Evolutionary conservation across 2,797 vertebrate species (phyloP).

Genomic region (Ptychadena robeensis): DNA sequence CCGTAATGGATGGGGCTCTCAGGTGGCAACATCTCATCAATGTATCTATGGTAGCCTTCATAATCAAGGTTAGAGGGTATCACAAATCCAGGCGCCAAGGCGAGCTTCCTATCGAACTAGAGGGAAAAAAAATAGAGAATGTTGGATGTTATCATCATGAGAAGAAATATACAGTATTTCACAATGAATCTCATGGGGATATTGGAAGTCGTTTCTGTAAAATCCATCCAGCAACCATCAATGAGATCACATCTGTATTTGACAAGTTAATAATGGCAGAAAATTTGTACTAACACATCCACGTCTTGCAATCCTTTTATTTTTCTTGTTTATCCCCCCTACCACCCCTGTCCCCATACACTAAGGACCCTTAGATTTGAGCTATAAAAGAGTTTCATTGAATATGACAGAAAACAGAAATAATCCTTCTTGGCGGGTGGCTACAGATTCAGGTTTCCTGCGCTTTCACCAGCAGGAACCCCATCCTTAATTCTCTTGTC

Average conservation of each 20-base stretch:
- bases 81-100: slow-evolving; percentile 76
- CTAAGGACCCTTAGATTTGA: slow-evolving; percentile 28
- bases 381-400: slow-evolving; percentile 50
- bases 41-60: slow-evolving; percentile 80
- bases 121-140: slow-evolving; percentile 52
- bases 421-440: slow-evolving; percentile 57
- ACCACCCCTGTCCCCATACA: not conserved
- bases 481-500: slow-evolving; percentile 57
- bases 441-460: slow-evolving; percentile 48
- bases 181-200: slow-evolving; percentile 21
- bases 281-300: slow-evolving; percentile 9
- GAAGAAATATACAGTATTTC: slow-evolving; percentile 56
- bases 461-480: slow-evolving; percentile 51
- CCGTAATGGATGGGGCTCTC: slow-evolving; percentile 80
- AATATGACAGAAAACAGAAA: slow-evolving; percentile 59
- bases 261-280: slow-evolving; percentile 7
- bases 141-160: slow-evolving; percentile 62
- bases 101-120: slow-evolving; percentile 63
- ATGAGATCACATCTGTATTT: slow-evolving; percentile 24
- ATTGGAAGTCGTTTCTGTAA: slow-evolving; percentile 24
- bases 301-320: slow-evolving; percentile 21
- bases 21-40: slow-evolving; percentile 78
- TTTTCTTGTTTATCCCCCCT: slow-evolving; percentile 33
- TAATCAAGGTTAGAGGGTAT: slow-evolving; percentile 80
- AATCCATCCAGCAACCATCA: not conserved